Evolutionary conservation across 1,140 invertebrate species (phyloP), one percentile per base, ranked within the genome.

Genomic region (Ostrea edulis): DNA sequence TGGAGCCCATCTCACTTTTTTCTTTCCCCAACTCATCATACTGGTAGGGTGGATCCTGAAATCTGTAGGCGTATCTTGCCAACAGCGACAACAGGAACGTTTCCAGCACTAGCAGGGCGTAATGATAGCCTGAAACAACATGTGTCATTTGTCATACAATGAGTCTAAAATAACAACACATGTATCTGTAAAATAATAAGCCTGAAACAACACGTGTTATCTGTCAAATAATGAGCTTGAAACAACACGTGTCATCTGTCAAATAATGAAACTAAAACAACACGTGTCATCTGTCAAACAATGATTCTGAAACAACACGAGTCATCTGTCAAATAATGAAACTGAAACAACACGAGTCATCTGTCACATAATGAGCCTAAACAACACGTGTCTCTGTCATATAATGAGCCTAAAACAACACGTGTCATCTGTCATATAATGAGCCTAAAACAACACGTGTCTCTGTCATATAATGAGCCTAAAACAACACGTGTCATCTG

Each of bases 61-160:
- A 77, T 77, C 68, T 77, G 68, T 77, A 77, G 68, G 68, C 68
- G 68, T 77, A 77, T 14, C 68, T 35, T 2, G 68, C 68, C 29
- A 77, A 77, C 8, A 77, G 68, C 3, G 68, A 77, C 25, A 77
- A 77, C 68, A 77, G 14, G 25, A 77, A 77, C 7, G 68, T 77
- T 25, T 77, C 68, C 68, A 77, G 25, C 68, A 77, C 68, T 35
- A 77, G 25, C 9, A 77, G 25, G 9, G 8, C 25, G 29, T 77
- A 77, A 25, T 77, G 68, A 29, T 77, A 77, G 9, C 68, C 68
- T 77, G 29, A 17, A 29, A 77, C 14, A 58, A 62, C 17, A 62
- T 20, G 55, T 62, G 17, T 55, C 17, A 20, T 20, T 17, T 2
- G 14, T 62, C n/a, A n/a, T n/a, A n/a, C n/a, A n/a, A n/a, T n/a